These are phyloP conservation scores for Ceramica pisi DNA, from an alignment of 2,888 invertebrate species.

Conservation along the genomic window DNA sequence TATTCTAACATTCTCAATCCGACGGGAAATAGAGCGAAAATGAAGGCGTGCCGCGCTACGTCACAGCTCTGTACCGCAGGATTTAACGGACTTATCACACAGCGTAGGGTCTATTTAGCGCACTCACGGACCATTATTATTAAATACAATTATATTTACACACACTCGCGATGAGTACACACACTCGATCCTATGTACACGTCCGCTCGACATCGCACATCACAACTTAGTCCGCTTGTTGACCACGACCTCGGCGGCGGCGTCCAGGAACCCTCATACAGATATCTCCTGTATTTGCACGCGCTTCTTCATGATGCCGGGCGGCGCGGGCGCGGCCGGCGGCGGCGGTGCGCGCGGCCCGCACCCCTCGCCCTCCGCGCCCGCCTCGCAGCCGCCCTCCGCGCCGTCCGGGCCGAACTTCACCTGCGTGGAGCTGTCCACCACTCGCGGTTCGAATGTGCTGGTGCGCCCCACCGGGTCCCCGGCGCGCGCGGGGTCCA, in stretches of 20 bases:
- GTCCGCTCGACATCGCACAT: constrained; percentile 66
- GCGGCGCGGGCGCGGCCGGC: constrained; percentile 91
- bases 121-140: constrained; percentile 58
- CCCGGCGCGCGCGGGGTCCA: constrained; percentile 78
- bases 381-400: constrained; percentile 85
- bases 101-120: constrained; percentile 68
- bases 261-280: constrained; percentile 92
- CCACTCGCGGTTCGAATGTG: constrained; percentile 88
- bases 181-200: constrained; percentile 69
- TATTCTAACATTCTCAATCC: constrained; percentile 70
- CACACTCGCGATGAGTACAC: constrained; percentile 45
- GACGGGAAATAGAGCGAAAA: constrained; percentile 71
- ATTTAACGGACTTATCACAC: constrained; percentile 68
- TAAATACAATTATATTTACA: constrained; percentile 70
- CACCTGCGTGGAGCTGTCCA: constrained; percentile 89
- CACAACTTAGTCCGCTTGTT: constrained; percentile 88
- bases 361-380: constrained; percentile 83
- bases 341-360: constrained; percentile 87
- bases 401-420: constrained; percentile 86
- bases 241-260: constrained; percentile 84
- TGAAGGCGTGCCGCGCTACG: constrained; percentile 67
- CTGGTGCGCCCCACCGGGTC: constrained; percentile 86
- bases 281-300: constrained; percentile 98
- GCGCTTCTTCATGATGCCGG: constrained; percentile 96
- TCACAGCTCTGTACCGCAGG: constrained; percentile 69